phyloP scores from a whole-genome alignment of 2,113 vertebrate species.

The Psittacula cyanocephala region DNA sequence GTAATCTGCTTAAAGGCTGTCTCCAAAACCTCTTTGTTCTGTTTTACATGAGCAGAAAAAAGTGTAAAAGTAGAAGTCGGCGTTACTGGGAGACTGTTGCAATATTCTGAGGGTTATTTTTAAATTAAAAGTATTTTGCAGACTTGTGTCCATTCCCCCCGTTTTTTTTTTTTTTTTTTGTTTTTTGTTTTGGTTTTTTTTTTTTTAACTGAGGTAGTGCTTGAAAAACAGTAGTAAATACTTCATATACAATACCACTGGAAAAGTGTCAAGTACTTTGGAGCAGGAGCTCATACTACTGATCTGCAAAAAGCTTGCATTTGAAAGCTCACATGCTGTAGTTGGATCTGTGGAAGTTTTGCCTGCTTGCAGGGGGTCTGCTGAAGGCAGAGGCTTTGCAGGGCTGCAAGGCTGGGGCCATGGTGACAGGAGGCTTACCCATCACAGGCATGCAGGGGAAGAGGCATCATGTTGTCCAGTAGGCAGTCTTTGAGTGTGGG shows the following conservation, averaged over 20 bases:
- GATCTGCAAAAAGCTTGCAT: neutral
- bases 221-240: conserved; percentile 31
- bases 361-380: neutral
- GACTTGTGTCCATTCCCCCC: neutral
- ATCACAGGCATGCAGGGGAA: accelerated
- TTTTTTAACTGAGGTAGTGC: neutral
- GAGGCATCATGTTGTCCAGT: neutral
- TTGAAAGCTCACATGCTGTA: neutral
- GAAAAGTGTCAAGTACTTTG: neutral
- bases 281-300: neutral
- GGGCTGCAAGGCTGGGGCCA: neutral
- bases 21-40: conserved; percentile 25
- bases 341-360: neutral
- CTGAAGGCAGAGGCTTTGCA: neutral
- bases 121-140: neutral
- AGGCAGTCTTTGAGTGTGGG: neutral
- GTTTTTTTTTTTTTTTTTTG: too few relatives aligned
- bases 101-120: conserved; percentile 2
- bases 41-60: neutral
- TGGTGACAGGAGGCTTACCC: neutral
- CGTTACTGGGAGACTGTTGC: conserved; percentile 34
- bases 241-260: neutral
- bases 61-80: neutral
- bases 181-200: too few relatives aligned
- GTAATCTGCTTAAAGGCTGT: neutral